These are phyloP conservation scores for Oceanodroma tethys DNA, from an alignment of 2,113 vertebrate species.

Conservation along the genomic window DNA sequence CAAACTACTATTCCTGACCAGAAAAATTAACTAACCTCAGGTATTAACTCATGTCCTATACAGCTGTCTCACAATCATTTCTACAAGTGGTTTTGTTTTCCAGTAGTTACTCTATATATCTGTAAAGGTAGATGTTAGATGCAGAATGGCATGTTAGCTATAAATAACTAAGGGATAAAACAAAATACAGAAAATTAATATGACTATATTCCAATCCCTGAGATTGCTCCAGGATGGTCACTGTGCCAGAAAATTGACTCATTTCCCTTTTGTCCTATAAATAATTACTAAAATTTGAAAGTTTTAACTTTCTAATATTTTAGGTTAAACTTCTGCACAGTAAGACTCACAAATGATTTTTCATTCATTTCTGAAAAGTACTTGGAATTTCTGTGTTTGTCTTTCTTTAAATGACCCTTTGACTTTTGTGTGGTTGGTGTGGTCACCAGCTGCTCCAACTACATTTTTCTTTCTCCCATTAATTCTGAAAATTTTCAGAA, in stretches of 20 bases:
- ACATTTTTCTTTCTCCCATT: background rate
- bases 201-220: background rate
- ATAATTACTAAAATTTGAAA: background rate
- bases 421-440: background rate
- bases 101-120: background rate
- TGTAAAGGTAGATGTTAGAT: background rate
- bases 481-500: background rate
- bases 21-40: background rate
- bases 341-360: background rate
- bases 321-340: background rate
- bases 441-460: background rate
- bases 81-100: background rate
- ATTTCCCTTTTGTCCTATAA: background rate
- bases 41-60: background rate
- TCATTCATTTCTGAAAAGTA: background rate
- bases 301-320: background rate
- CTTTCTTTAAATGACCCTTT: background rate
- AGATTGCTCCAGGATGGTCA: background rate
- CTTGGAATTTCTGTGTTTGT: background rate
- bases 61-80: background rate
- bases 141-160: background rate
- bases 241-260: background rate
- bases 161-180: background rate
- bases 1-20: background rate
- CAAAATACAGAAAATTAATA: background rate